Base-by-base conservation (phyloP, 2,888 invertebrate genomes). In the Dysmachus trigonus region DNA sequence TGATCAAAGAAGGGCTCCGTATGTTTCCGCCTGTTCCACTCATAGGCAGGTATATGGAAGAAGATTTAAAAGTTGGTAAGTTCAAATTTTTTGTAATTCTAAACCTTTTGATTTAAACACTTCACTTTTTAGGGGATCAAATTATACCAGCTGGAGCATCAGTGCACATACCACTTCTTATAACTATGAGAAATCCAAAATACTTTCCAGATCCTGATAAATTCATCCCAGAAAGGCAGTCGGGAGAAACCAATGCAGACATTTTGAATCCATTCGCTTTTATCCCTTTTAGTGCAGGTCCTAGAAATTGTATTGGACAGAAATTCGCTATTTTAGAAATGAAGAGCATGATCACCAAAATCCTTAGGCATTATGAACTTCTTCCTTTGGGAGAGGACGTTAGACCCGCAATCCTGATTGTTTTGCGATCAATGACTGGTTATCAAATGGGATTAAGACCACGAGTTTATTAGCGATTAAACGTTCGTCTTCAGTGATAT, bases 221-320 rank as follows among this genome's bases (percentile, higher is more conserved):
- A n/a, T 92, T 91, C 85, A 88, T 88, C 79, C 92, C 92, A 0
- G 91, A 91, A 73, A 89, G 92, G 1, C 90, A 91, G 86, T 47
- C 89, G 15, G 93, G 93, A 0, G 94, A 95, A 87, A 92, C 93
- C 88, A 30, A 87, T 7, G 72, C 87, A 0, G 89, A 89, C 6
- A 88, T 86, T 13, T 88, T 88, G 7, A 83, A 88, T 15, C 88
- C 89, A 2, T 90, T 89, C 71, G 89, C 89, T 51, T 90, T 89
- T 87, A 90, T 92, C 87, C 91, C 92, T 0, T 92, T 92, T 62
- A 91, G 91, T 87, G 92, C 91, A 8, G 92, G 92, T 0, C 90
- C 91, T 8, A 89, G 92, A n/a, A 91, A 91, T 87, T 91, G 91
- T 85, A 91, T 91, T 87, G 91, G 91, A 0, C 92, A 92, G 86